Evolutionary conservation across 2,797 vertebrate species (phyloP), one percentile per base, ranked within the genome.

Genomic region (Anabas testudineus): DNA sequence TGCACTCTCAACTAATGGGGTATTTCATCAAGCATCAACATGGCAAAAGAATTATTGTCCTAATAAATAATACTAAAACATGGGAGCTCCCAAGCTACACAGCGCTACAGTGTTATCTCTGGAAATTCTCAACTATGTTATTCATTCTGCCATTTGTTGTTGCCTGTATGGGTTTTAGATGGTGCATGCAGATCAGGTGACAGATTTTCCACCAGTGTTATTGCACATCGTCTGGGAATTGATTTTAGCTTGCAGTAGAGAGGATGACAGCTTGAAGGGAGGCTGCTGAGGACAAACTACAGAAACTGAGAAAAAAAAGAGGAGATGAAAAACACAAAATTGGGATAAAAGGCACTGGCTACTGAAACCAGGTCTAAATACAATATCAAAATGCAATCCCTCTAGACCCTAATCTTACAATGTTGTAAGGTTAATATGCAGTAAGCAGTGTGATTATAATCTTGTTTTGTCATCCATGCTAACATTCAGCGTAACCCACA

Each of bases 171-270:
- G 55, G 71, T 36, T 79, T 66, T 22, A 45, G 43, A 80, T 41
- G 78, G 52, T 68, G 71, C 59, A 80, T 63, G 56, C 74, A 82
- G 64, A 84, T 74, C 76, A 87, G 84, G 78, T 68, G 66, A 88
- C 76, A 76, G 61, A 68, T 64, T 73, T 69, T 77, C 68, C 67
- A 69, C 69, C 62, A 59, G 36, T 70, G 76, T 48, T 78, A 53
- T 52, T 53, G 74, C 76, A 51, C 49, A 83, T 74, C 30, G 43
- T 59, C 45, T 61, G 63, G 71, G 79, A 83, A 89, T 84, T 77
- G 53, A 80, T 84, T 86, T 76, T 82, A 72, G 70, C 84, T 78
- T 34, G 45, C 67, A 75, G 78, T 51, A 52, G 41, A 52, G 67
- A 81, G 59, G 71, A 69, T 62, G 75, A 80, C 63, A 79, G 76